These are phyloP conservation scores for Brachionus manjavacas DNA, from an alignment of 1,140 invertebrate genomes.

Conservation along the genomic window DNA sequence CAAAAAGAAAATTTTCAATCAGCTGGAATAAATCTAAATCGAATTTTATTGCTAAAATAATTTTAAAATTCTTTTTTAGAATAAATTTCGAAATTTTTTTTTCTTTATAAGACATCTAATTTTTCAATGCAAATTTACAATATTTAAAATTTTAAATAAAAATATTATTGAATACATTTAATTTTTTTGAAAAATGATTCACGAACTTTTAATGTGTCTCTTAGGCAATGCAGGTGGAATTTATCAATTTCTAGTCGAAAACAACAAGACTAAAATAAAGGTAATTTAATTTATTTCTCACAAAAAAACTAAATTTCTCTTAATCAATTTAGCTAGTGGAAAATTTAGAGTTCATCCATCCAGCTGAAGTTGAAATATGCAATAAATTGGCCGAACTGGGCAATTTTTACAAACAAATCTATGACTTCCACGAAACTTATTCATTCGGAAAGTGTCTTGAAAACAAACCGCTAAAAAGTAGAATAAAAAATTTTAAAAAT, in stretches of 20 bases:
- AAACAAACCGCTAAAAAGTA: slow-evolving; percentile 16
- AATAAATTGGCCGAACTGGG: slow-evolving; percentile 30
- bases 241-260: slow-evolving; percentile 13
- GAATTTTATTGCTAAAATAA: too few species aligned
- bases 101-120: neutral
- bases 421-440: slow-evolving; percentile 3
- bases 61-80: neutral
- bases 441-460: neutral
- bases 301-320: neutral
- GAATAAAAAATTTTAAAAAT: neutral
- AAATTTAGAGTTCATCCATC: slow-evolving; percentile 40
- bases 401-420: slow-evolving; percentile 6
- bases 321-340: neutral
- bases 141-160: neutral
- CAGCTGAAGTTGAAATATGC: slow-evolving; percentile 39
- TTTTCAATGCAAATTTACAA: neutral
- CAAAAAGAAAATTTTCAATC: too few species aligned
- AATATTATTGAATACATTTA: neutral
- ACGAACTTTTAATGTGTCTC: slow-evolving; percentile 29
- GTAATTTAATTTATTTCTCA: neutral
- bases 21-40: too few species aligned
- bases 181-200: slow-evolving; percentile 14
- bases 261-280: neutral
- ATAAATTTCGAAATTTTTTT: neutral
- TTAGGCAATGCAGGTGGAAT: slow-evolving; percentile 19